Evolutionary conservation across 2,797 vertebrate genomes (phyloP).

Genomic region (Scleropages formosus): DNA sequence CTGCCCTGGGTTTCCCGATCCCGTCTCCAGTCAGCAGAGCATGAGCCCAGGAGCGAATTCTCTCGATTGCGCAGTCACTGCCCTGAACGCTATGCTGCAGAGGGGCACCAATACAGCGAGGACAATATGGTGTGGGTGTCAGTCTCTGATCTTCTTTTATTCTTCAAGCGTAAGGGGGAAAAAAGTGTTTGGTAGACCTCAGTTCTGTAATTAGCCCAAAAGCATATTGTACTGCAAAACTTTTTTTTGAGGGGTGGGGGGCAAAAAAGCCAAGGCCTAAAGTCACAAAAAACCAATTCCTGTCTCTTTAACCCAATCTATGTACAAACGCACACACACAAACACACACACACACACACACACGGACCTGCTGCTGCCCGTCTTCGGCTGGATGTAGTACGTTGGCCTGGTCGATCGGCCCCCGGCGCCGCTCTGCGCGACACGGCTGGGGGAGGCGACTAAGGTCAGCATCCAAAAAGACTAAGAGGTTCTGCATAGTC

Average conservation of each 20-base stretch:
- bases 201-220: background rate
- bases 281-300: conserved; percentile 54
- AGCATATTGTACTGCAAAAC: conserved; percentile 29
- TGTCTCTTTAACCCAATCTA: conserved; percentile 48
- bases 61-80: background rate
- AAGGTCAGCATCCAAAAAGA: conserved; percentile 30
- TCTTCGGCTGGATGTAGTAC: background rate
- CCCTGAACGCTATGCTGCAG: background rate
- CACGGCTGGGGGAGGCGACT: background rate
- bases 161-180: conserved; percentile 4
- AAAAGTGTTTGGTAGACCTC: conserved; percentile 12
- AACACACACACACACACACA: no score
- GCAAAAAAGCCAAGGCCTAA: conserved; percentile 56
- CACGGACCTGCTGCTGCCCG: conserved; percentile 45
- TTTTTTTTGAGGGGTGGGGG: conserved; percentile 62
- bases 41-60: background rate
- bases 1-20: background rate
- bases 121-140: background rate
- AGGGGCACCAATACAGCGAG: conserved; percentile 13
- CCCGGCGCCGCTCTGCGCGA: background rate
- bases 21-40: background rate
- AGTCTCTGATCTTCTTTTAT: background rate
- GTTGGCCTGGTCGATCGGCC: background rate
- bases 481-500: conserved; percentile 79
- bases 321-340: conserved; percentile 51